phyloP scores from a whole-genome alignment of 1,140 invertebrate species.

The Stegodyphus dumicola region DNA sequence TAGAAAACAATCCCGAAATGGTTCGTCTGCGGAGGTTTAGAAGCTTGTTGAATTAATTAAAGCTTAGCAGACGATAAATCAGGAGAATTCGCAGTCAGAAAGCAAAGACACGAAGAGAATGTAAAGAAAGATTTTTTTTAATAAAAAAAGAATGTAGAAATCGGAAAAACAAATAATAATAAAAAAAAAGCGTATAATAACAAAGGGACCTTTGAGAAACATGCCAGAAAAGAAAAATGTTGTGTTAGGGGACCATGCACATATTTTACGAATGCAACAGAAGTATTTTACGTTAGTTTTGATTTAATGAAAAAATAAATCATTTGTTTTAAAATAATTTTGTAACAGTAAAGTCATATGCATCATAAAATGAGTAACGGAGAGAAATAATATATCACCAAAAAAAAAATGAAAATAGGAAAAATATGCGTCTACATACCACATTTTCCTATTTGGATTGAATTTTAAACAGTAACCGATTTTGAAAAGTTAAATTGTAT shows the following conservation, averaged over 20 bases:
- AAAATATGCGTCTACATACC: too few relatives aligned
- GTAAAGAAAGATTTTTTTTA: constrained; percentile 29
- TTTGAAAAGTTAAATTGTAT: too few relatives aligned
- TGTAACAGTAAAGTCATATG: too few relatives aligned
- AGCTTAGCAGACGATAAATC: constrained; percentile 60
- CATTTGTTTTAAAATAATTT: too few relatives aligned
- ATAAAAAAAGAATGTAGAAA: constrained; percentile 19
- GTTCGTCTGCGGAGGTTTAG: constrained; percentile 46
- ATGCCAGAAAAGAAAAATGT: constrained; percentile 3
- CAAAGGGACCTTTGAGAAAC: constrained; percentile 27
- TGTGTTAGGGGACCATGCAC: constrained; percentile 8
- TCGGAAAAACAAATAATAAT: constrained; percentile 37
- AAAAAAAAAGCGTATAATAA: constrained; percentile 49
- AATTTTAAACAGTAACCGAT: too few relatives aligned
- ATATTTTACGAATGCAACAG: background rate
- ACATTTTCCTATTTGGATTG: too few relatives aligned
- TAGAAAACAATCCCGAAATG: constrained; percentile 60
- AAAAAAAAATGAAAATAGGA: too few relatives aligned
- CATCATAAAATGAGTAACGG: too few relatives aligned
- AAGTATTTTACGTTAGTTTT: too few relatives aligned
- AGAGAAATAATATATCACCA: too few relatives aligned
- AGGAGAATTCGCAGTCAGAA: constrained; percentile 53
- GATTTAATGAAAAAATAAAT: too few relatives aligned
- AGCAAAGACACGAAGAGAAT: constrained; percentile 43
- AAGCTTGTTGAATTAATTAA: constrained; percentile 61